Base-by-base conservation (phyloP, 2,113 vertebrate genomes). In the Trogon surrucura region DNA sequence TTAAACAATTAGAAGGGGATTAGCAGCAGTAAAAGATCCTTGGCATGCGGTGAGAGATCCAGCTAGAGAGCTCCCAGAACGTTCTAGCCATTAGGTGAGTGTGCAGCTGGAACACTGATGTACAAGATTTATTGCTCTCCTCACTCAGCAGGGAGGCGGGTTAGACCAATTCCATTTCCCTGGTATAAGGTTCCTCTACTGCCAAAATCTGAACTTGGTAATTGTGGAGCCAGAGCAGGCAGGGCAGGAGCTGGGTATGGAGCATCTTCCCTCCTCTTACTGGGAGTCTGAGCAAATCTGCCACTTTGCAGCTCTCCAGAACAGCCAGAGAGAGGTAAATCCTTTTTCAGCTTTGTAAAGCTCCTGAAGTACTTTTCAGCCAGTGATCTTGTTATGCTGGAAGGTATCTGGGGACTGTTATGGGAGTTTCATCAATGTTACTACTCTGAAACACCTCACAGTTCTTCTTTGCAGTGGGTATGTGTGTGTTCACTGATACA, bases 401-500 rank as follows among this genome's bases (percentile, higher is more conserved):
- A 89, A 72, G 32, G 25, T 9, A 36, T 14, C 72, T 88, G 92
- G 65, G 30, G 61, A 13, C 57, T 30, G 36, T 25, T 74, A 23
- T 3, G 1, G 85, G 54, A 91, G 75, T 48, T 26, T 11, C 79
- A 70, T 25, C 13, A 4, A 10, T 13, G 8, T 44, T 45, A 22
- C 26, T 20, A 11, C 30, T 82, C 45, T 50, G 50, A 83, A 56
- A 15, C 6, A 12, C 10, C 25, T 61, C 6, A 11, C 0, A 0
- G 12, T n/a, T 80, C 75, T 50, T 14, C 45, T 41, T n/a, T 54
- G 66, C 64, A 34, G 2, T 4, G 11, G 27, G 8, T 4, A 23
- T 0, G 0, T 10, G 51, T 3, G n/a, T 50, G 67, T 13, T 60
- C 73, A n/a, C 26, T 36, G n/a, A 17, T 1, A 1, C 2, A 2